Percentiles rank a stretch among this genome's conserved stretches.
Conservation (phyloP, 2,797 vertebrate species). For the Callimico goeldii region DNA sequence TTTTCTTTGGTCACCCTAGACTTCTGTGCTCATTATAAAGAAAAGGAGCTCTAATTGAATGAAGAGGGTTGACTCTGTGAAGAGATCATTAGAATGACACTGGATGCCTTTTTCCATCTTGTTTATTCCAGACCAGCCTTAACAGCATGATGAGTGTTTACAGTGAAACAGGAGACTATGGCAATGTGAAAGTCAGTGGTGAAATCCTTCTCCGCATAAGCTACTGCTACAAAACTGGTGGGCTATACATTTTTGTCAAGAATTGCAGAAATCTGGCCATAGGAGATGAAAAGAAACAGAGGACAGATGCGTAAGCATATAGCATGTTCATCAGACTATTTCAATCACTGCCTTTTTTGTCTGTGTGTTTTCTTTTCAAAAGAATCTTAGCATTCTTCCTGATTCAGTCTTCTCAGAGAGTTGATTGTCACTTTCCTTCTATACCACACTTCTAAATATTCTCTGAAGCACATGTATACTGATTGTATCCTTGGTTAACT, state of each 20-base stretch:
- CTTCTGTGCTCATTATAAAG: background rate
- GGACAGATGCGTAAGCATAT: constrained; percentile 93
- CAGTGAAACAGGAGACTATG: constrained; percentile 98
- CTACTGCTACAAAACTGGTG: constrained; percentile 98
- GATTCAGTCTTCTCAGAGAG: constrained; percentile 9
- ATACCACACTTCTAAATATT: background rate
- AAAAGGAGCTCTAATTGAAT: background rate
- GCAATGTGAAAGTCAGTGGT: constrained; percentile 94
- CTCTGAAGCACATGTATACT: background rate
- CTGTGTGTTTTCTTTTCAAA: constrained; percentile 20
- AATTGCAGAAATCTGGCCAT: constrained; percentile 95
- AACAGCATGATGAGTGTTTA: constrained; percentile 98
- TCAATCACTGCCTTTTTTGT: background rate
- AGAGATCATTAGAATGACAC: constrained; percentile 27
- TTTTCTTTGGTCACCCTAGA: background rate
- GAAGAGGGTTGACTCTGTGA: background rate
- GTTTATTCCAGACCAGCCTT: constrained; percentile 93
- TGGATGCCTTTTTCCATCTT: background rate
- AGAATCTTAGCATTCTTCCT: background rate
- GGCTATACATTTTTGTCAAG: constrained; percentile 94
- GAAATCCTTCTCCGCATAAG: constrained; percentile 95
- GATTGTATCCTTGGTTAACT: background rate
- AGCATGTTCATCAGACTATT: background rate
- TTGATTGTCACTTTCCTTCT: background rate
- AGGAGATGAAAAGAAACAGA: constrained; percentile 95